These are phyloP conservation scores for Cosmia trapezina DNA, from an alignment of 2,888 invertebrate genomes.

Conservation along the genomic window DNA sequence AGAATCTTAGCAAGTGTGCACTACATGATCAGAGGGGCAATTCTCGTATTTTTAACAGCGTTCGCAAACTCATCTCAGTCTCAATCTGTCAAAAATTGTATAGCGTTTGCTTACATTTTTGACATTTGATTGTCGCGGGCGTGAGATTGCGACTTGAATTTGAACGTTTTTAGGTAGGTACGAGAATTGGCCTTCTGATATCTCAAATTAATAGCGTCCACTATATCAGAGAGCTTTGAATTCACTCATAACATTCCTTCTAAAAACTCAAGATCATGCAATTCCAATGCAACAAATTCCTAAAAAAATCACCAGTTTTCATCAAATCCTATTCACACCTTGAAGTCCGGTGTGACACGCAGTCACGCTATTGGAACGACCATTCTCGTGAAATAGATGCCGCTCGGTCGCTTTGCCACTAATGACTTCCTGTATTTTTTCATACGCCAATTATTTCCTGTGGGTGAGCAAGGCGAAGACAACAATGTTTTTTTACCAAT, in stretches of 20 bases:
- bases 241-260: neutral
- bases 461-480: conserved; percentile 83
- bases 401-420: conserved; percentile 85
- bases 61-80: no score
- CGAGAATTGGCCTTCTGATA: no score
- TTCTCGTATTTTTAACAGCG: no score
- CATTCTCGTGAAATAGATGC: conserved; percentile 85
- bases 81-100: no score
- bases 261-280: neutral
- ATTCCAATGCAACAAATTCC: neutral
- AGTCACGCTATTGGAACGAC: conserved; percentile 67
- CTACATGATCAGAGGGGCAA: no score
- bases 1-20: neutral
- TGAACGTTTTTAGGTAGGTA: no score
- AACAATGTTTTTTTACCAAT: conserved; percentile 71
- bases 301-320: neutral
- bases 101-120: no score
- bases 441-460: conserved; percentile 87
- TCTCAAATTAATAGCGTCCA: neutral
- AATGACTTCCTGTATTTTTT: conserved; percentile 90
- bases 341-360: conserved; percentile 77
- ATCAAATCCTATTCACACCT: conserved; percentile 36
- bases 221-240: neutral
- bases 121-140: no score
- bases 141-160: no score